Evolutionary conservation across 2,113 vertebrate genomes (phyloP).

Genomic region (Notothenia coriiceps): DNA sequence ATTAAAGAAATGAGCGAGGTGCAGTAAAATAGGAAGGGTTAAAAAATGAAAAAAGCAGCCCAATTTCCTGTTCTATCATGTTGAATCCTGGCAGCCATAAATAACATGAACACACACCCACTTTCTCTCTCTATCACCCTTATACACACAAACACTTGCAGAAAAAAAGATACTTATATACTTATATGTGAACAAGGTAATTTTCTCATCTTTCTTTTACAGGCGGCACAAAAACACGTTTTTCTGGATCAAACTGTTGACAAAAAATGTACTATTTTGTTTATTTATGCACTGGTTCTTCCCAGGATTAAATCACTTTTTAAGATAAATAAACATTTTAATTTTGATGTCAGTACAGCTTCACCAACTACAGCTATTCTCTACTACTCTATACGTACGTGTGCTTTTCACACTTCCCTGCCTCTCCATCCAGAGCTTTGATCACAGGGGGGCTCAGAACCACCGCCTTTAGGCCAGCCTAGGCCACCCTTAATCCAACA

Average conservation of each 20-base stretch:
- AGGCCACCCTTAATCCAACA: slow-evolving; percentile 83
- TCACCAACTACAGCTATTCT: neutral
- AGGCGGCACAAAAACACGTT: neutral
- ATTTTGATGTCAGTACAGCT: neutral
- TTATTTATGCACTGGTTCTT: neutral
- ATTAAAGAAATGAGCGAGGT: slow-evolving; percentile 87
- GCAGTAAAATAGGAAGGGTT: slow-evolving; percentile 63
- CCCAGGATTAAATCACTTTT: neutral
- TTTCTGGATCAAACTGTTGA: neutral
- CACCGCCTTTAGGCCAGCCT: slow-evolving; percentile 37
- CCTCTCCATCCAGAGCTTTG: slow-evolving; percentile 11
- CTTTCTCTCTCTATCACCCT: slow-evolving; percentile 20
- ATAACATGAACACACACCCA: slow-evolving; percentile 77
- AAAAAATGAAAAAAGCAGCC: slow-evolving; percentile 63
- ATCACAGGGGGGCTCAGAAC: slow-evolving; percentile 50
- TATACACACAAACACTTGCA: slow-evolving; percentile 6
- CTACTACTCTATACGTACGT: neutral
- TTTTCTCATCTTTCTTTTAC: slow-evolving; percentile 2
- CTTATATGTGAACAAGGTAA: neutral
- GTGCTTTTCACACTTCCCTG: slow-evolving; percentile 26
- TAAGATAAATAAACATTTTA: neutral
- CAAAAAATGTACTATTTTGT: neutral
- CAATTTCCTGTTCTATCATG: slow-evolving; percentile 80
- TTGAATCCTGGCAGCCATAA: slow-evolving; percentile 86
- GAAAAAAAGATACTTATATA: slow-evolving; percentile 2